phyloP scores from a whole-genome alignment of 2,888 invertebrate species.

The Cataglyphis altisquamis region DNA sequence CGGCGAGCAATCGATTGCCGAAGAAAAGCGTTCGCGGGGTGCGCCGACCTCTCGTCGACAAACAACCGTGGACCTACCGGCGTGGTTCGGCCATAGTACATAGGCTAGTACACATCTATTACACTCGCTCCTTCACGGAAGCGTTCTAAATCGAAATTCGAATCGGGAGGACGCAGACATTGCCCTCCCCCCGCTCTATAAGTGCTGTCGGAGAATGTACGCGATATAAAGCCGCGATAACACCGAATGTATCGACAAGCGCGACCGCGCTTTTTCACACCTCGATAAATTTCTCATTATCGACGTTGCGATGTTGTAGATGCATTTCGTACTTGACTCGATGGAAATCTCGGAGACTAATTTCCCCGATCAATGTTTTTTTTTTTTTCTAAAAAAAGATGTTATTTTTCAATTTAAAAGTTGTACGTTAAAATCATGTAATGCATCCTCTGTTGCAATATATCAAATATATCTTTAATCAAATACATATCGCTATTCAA shows the following conservation, averaged over 20 bases:
- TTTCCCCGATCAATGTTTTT: neutral
- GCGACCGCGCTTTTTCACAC: conserved; percentile 37
- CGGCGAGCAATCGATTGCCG: conserved; percentile 70
- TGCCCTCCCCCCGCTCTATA: neutral
- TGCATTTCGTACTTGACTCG: neutral
- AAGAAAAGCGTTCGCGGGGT: conserved; percentile 72
- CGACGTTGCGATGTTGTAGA: conserved; percentile 6
- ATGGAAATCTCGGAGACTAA: neutral
- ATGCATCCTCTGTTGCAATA: neutral
- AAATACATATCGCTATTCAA: neutral
- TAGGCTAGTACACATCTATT: conserved; percentile 47
- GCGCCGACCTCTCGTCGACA: conserved; percentile 67
- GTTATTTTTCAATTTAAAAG: neutral
- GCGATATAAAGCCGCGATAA: conserved; percentile 43
- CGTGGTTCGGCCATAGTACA: conserved; percentile 47
- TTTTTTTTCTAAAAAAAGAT: neutral
- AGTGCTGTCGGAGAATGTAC: conserved; percentile 40
- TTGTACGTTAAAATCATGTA: neutral
- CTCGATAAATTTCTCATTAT: conserved; percentile 51
- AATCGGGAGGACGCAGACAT: conserved; percentile 46
- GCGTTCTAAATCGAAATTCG: conserved; percentile 72
- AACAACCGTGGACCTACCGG: conserved; percentile 68
- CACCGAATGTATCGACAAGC: conserved; percentile 48
- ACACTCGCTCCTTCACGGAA: conserved; percentile 55
- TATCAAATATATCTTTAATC: neutral